Conservation (phyloP, 2,888 invertebrate species). For the Nomada lathburiana region DNA sequence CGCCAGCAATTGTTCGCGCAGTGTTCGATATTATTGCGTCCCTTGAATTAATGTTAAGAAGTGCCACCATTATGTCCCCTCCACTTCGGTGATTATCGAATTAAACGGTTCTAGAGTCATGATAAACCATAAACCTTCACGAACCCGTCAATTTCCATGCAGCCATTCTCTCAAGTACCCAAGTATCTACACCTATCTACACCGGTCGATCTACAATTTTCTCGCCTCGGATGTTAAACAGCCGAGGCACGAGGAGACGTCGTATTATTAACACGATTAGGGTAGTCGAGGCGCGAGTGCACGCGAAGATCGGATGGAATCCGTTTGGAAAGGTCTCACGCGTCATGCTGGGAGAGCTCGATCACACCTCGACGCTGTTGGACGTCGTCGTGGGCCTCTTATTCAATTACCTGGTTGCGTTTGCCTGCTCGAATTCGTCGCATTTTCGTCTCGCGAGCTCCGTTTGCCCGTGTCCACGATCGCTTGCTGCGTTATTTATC, state of each 20-base stretch:
- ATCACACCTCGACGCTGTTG: slow-evolving; percentile 80
- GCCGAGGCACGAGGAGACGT: slow-evolving; percentile 11
- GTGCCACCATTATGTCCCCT: background rate
- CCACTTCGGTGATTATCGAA: background rate
- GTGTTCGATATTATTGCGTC: too few species aligned
- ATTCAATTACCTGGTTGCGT: slow-evolving; percentile 78
- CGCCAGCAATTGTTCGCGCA: too few species aligned
- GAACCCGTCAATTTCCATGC: slow-evolving; percentile 26
- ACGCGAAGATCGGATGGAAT: slow-evolving; percentile 68
- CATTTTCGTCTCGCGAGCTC: slow-evolving; percentile 41
- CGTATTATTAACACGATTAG: slow-evolving; percentile 47
- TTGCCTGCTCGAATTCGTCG: slow-evolving; percentile 56
- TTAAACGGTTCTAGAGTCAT: slow-evolving; percentile 6
- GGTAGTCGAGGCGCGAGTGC: slow-evolving; percentile 47
- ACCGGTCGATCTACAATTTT: slow-evolving; percentile 24
- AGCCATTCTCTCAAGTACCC: background rate
- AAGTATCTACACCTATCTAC: slow-evolving; percentile 1
- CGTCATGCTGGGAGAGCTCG: slow-evolving; percentile 79
- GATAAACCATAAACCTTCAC: background rate
- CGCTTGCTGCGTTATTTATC: slow-evolving; percentile 19
- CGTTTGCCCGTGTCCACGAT: background rate
- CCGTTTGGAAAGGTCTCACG: slow-evolving; percentile 64
- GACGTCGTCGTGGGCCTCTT: slow-evolving; percentile 76
- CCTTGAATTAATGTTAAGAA: too few species aligned
- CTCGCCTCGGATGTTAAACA: slow-evolving; percentile 13